phyloP scores from a whole-genome alignment of 2,113 vertebrate species.

The Merops nubicus region DNA sequence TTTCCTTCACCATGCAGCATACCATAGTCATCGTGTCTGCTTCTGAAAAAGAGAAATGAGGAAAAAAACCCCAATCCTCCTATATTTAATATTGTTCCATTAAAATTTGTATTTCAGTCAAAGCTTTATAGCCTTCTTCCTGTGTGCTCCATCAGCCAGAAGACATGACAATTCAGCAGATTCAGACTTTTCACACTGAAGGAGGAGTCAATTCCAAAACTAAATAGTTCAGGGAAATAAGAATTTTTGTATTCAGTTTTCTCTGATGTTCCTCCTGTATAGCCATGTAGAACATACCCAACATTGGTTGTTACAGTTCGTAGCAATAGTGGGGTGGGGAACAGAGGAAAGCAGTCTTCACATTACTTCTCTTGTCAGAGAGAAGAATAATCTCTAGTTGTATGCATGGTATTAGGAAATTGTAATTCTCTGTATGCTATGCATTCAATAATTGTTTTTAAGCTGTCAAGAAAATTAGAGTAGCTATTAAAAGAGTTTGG shows the following conservation, averaged over 20 bases:
- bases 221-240: background rate
- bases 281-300: background rate
- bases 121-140: background rate
- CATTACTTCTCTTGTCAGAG: background rate
- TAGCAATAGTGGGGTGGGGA: background rate
- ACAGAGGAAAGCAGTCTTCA: background rate
- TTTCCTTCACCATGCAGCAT: background rate
- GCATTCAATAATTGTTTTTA: background rate
- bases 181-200: background rate
- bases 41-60: background rate
- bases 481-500: background rate
- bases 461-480: background rate
- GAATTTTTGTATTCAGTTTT: background rate
- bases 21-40: background rate
- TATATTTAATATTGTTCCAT: background rate
- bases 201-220: background rate
- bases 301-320: background rate
- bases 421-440: background rate
- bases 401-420: background rate
- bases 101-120: background rate
- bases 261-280: background rate
- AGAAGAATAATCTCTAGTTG: background rate
- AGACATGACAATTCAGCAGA: background rate
- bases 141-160: background rate
- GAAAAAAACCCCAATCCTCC: fast-evolving